Percentiles rank a stretch among this genome's conserved stretches.
Evolutionary conservation across 2,888 invertebrate genomes (phyloP).

Genomic region (Adelphocoris suturalis): DNA sequence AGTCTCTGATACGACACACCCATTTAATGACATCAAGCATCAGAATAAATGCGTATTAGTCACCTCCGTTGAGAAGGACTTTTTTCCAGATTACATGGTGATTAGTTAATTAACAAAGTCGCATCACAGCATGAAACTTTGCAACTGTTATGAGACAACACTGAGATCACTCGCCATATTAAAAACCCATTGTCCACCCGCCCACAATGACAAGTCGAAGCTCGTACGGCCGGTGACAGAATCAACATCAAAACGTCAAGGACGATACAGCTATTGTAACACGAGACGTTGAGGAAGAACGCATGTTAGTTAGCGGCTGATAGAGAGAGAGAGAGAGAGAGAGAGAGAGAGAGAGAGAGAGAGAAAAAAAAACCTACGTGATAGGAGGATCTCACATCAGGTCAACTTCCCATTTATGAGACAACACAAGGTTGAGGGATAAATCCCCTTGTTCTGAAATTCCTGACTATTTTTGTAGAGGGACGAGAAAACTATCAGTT

Average conservation of each 20-base stretch:
- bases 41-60: too few species aligned
- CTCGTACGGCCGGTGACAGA: neutral
- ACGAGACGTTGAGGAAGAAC: neutral
- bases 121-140: neutral
- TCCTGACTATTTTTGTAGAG: neutral
- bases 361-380: too few species aligned
- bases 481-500: too few species aligned
- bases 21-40: too few species aligned
- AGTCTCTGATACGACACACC: too few species aligned
- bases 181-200: slow-evolving; percentile 8
- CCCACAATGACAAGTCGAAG: slow-evolving; percentile 14
- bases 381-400: neutral
- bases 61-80: too few species aligned
- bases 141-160: neutral
- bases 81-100: too few species aligned
- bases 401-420: neutral
- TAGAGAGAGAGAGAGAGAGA: too few species aligned
- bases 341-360: too few species aligned
- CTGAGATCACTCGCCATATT: neutral
- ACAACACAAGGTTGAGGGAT: neutral
- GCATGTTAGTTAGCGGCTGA: neutral
- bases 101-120: too few species aligned
- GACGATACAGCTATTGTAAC: neutral
- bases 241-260: slow-evolving; percentile 25
- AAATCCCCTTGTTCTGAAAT: neutral